Base-by-base conservation (phyloP, 2,797 vertebrate genomes). In the Rachycentron canadum region DNA sequence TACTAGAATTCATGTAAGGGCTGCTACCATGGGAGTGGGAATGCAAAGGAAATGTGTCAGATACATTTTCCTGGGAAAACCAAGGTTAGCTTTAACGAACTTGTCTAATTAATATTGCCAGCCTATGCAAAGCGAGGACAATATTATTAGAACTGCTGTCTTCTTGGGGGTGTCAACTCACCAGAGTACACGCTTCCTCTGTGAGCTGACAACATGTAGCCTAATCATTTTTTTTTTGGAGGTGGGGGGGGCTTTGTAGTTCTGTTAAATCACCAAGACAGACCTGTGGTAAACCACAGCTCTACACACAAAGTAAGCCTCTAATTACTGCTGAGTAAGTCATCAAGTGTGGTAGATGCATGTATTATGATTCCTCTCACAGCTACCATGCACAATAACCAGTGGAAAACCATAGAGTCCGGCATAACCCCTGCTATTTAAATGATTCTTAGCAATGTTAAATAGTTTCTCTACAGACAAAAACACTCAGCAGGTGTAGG, bases 81-180 rank as follows among this genome's bases (percentile, higher is more conserved):
- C 86, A 84, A 91, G 90, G 91, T 93, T 92, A 89, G 87, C 77
- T 83, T 90, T 82, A 45, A 62, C 62, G 63, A 94, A 94, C 93
- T 90, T 84, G 83, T 92, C 92, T 93, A 95, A 95, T 95, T 95
- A 94, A 95, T 93, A 91, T 59, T 86, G 86, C 78, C 69, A 74
- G 88, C 82, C 82, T 81, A 65, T 64, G 71, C 79, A 85, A 88
- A 82, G 86, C 81, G 70, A 92, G 92, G 90, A 91, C 80, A 85
- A 85, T 90, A 89, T 91, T 92, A 92, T 92, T 91, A 92, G 87
- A 85, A 81, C 49, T 47, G 72, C 36, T 80, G 78, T 87, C 90
- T 82, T 81, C 79, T 81, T 81, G 80, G 83, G 83, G 78, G 69
- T 25, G 52, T 85, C 84, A 85, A 81, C 76, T 86, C 82, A 83